phyloP scores from a whole-genome alignment of 2,113 vertebrate genomes.

The Xerus inauris region DNA sequence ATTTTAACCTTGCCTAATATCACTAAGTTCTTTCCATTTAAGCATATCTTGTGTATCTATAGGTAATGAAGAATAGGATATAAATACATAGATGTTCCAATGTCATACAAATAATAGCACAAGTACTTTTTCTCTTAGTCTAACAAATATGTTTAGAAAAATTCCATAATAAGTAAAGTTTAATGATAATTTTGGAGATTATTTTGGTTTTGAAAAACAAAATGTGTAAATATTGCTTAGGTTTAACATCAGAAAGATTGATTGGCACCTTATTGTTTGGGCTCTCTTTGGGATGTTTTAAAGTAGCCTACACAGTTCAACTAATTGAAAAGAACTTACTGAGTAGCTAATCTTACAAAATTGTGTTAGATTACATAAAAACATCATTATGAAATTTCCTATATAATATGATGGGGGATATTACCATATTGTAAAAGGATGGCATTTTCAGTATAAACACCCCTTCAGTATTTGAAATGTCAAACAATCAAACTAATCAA shows the following conservation, averaged over 20 bases:
- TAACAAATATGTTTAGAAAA: not conserved
- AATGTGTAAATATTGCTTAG: not conserved
- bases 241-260: not conserved
- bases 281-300: not conserved
- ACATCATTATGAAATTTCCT: not conserved
- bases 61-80: not conserved
- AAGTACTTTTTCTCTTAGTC: conserved; percentile 9
- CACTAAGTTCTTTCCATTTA: not conserved
- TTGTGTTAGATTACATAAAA: not conserved
- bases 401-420: not conserved
- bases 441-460: not conserved
- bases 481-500: not conserved
- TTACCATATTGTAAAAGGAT: not conserved
- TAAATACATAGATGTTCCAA: not conserved
- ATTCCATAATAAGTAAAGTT: not conserved
- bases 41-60: not conserved
- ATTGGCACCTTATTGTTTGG: not conserved
- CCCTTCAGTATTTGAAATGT: not conserved
- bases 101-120: not conserved
- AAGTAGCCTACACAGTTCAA: not conserved
- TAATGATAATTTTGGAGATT: conserved; percentile 37
- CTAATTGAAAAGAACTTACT: not conserved
- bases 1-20: not conserved
- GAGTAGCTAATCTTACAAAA: not conserved
- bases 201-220: conserved; percentile 9